Evolutionary conservation across 2,113 vertebrate genomes (phyloP), one percentile per base, ranked within the genome.

Genomic region (Cottus gobio): DNA sequence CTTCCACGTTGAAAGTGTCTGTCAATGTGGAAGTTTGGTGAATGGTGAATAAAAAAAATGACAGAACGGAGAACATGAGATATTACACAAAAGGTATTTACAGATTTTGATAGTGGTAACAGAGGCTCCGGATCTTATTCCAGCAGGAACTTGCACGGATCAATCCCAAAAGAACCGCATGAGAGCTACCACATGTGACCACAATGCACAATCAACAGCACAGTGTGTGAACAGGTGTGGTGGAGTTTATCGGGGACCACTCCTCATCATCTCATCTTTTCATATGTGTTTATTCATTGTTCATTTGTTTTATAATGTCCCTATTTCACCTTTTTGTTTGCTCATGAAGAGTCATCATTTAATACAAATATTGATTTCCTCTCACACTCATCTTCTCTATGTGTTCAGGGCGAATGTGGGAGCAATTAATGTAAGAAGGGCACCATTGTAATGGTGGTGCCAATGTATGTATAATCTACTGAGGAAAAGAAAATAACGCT

Each of bases 211-310:
- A 80, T n/a, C 80, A 90, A 88, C 66, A 85, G 44, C 24, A 11
- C 8, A 15, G 77, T 65, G 76, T 90, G 89, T 77, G 85, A 88
- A 80, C 54, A 93, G 91, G 72, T 91, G 90, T 1, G n/a, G 77
- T 36, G n/a, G 26, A n/a, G 34, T 52, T 80, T 82, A 48, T 88
- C 84, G 0, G 85, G 67, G 4, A 5, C 13, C 13, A 57, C 56
- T 28, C 65, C 11, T 39, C 18, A 28, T 16, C 26, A 18, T 58
- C 56, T 58, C 56, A 16, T 24, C 71, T 42, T 70, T 81, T 50
- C 64, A 20, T 75, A 31, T 71, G 24, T 64, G 69, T 72, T 77
- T 34, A 62, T 68, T 42, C 61, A 66, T 66, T 56, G 46, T 82
- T 79, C 2, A 46, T 52, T 60, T 68, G 42, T 65, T 48, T 63